These are phyloP conservation scores for Parasteatoda tepidariorum DNA, from an alignment of 1,140 invertebrate genomes.

Conservation along the genomic window DNA sequence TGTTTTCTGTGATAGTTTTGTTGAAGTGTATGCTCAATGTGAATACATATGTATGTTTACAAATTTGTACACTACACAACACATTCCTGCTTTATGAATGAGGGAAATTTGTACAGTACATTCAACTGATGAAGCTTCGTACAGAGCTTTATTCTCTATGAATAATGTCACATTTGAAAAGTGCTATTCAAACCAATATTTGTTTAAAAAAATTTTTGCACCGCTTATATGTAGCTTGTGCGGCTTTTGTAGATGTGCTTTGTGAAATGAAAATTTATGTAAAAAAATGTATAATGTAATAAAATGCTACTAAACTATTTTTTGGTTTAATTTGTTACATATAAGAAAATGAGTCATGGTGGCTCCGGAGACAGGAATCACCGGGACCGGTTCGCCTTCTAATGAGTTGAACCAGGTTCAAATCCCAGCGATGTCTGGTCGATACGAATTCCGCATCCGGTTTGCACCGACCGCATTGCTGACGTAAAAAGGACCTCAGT, in stretches of 20 bases:
- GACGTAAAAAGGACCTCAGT: no score
- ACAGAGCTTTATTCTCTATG: slow-evolving; percentile 31
- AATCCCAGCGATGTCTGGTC: no score
- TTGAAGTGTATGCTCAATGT: background rate
- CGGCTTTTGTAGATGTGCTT: slow-evolving; percentile 42
- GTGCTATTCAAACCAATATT: background rate
- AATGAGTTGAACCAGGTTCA: no score
- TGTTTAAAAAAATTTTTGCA: slow-evolving; percentile 4
- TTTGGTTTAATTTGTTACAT: no score
- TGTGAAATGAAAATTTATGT: background rate
- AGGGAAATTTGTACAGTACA: background rate
- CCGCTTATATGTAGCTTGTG: slow-evolving; percentile 2
- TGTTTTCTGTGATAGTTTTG: slow-evolving; percentile 1
- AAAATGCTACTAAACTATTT: no score
- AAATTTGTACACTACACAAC: background rate
- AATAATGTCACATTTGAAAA: slow-evolving; percentile 23
- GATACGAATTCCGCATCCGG: no score
- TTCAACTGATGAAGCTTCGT: slow-evolving; percentile 35
- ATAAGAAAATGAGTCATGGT: no score
- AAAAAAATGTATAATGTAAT: background rate
- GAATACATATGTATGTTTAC: background rate
- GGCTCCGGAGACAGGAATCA: no score
- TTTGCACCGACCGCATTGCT: no score
- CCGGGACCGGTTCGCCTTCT: no score
- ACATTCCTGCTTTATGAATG: background rate